Evolutionary conservation across 2,113 vertebrate species (phyloP).

Genomic region (Prionailurus viverrinus): DNA sequence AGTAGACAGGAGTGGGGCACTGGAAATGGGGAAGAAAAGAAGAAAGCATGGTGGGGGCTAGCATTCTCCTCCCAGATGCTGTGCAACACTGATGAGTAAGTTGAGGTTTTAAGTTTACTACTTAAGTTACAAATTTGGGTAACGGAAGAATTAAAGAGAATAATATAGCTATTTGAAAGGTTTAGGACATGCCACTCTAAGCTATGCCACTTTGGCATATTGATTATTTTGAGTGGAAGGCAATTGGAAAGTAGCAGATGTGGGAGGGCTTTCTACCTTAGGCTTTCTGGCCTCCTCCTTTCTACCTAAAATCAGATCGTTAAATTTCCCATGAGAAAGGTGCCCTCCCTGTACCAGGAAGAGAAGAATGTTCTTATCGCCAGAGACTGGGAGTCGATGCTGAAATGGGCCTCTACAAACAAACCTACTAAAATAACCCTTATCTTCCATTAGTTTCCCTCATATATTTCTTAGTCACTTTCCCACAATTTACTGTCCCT

Average conservation of each 20-base stretch:
- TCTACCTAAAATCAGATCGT: neutral
- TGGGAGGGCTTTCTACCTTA: neutral
- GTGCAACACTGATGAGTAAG: neutral
- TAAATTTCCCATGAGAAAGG: neutral
- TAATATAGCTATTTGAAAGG: neutral
- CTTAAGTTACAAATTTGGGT: neutral
- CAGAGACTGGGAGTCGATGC: too few species aligned
- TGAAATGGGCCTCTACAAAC: neutral
- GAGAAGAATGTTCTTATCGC: neutral
- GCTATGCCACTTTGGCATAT: neutral
- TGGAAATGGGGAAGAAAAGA: too few species aligned
- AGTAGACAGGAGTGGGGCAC: neutral
- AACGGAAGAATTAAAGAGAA: conserved; percentile 7
- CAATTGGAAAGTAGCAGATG: neutral
- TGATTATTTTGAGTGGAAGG: neutral
- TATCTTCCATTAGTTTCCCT: neutral
- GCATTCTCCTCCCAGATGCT: accelerated
- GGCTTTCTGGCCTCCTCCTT: neutral
- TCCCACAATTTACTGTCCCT: neutral
- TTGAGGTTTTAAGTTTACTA: neutral
- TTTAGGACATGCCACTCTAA: neutral
- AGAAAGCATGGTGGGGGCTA: neutral
- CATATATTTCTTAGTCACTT: neutral
- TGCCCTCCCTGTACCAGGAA: neutral
- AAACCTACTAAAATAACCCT: neutral